phyloP scores from a whole-genome alignment of 1,140 invertebrate species.

The Drosophila rufa region DNA sequence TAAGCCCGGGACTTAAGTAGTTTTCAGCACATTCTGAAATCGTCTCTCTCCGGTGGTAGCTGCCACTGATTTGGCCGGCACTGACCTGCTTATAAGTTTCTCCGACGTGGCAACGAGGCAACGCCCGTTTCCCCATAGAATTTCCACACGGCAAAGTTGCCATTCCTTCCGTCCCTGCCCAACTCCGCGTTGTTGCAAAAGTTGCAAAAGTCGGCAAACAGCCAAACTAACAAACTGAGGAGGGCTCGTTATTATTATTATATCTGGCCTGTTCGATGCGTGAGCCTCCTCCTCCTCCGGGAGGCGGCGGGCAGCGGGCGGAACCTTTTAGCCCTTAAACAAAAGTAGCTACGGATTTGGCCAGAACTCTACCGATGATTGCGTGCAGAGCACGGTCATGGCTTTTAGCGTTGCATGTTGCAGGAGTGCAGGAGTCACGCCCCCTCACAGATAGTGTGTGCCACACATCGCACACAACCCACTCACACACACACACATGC shows the following conservation, averaged over 20 bases:
- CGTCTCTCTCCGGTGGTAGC: constrained; percentile 41
- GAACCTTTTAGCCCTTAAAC: constrained; percentile 71
- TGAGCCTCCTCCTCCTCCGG: constrained; percentile 19
- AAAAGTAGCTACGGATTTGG: constrained; percentile 70
- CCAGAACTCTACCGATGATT: constrained; percentile 55
- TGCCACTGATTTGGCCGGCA: constrained; percentile 46
- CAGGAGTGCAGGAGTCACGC: constrained; percentile 53
- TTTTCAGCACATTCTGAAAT: constrained; percentile 74
- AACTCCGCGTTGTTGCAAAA: constrained; percentile 39
- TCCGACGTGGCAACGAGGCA: constrained; percentile 34
- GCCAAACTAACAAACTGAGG: constrained; percentile 67
- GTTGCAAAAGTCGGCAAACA: constrained; percentile 73
- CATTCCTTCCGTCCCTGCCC: not conserved
- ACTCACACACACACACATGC: constrained; percentile 24
- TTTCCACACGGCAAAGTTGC: constrained; percentile 62
- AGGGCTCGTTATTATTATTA: constrained; percentile 77
- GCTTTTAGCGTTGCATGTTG: constrained; percentile 74
- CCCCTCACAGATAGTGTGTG: constrained; percentile 26
- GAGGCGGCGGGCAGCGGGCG: not conserved
- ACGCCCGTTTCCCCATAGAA: constrained; percentile 46
- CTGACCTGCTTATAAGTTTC: constrained; percentile 78
- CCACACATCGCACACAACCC: constrained; percentile 1
- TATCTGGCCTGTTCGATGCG: constrained; percentile 68
- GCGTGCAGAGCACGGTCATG: constrained; percentile 71
- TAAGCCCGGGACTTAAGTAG: constrained; percentile 63